A percentile compares a stretch with the other conserved stretches of the same genome.
Conservation (phyloP, 2,888 invertebrate species). For the Gymnocheta viridis region DNA sequence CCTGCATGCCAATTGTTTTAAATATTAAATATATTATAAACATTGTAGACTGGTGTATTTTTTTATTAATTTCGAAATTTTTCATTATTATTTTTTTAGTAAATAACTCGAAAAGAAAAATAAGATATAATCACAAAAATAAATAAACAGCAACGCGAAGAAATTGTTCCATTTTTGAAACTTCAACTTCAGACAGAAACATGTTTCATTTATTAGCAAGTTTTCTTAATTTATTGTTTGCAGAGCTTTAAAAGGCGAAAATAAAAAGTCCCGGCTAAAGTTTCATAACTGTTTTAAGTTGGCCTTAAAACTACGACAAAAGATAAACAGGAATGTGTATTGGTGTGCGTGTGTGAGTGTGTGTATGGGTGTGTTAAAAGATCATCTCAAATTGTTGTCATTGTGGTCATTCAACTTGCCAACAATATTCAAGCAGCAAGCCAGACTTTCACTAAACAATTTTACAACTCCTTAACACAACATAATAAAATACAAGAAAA, state of each 20-base stretch:
- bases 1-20: conserved; percentile 28
- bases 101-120: neutral
- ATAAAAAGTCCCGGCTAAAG: conserved; percentile 17
- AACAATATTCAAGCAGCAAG: conserved; percentile 20
- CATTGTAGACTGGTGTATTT: too few species aligned
- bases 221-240: conserved; percentile 28
- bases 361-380: conserved; percentile 15
- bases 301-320: conserved; percentile 34
- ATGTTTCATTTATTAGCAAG: conserved; percentile 61
- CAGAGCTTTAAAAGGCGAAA: conserved; percentile 15
- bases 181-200: conserved; percentile 15
- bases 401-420: conserved; percentile 60
- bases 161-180: neutral
- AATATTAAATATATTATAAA: conserved; percentile 48
- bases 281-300: conserved; percentile 53
- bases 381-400: conserved; percentile 49
- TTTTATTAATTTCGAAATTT: neutral
- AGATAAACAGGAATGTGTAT: neutral
- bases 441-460: conserved; percentile 64
- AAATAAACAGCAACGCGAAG: neutral
- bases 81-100: neutral
- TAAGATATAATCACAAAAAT: neutral
- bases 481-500: conserved; percentile 49
- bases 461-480: conserved; percentile 62
- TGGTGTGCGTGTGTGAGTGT: neutral